Evolutionary conservation across 2,797 vertebrate species (phyloP), one percentile per base, ranked within the genome.

Genomic region (Bufotes viridis): DNA sequence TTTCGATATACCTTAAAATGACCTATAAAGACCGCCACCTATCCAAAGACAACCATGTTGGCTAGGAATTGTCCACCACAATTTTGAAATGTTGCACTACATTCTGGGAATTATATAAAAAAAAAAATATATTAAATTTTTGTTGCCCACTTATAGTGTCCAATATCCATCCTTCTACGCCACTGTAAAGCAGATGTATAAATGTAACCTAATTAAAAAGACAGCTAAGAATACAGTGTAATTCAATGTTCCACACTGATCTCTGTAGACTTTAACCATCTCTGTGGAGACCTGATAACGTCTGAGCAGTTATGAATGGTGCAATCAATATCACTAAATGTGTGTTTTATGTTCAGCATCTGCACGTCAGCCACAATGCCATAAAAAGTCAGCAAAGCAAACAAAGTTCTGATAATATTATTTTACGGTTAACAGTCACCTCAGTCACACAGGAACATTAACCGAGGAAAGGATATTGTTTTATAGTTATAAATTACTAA

Each of bases 241-340:
- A 74, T 29, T 75, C 20, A 10, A 2, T 49, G 8, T 74, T 49
- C 34, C 70, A 15, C 70, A 6, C 11, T 76, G 74, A 0, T 88
- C 26, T 58, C 49, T 53, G 69, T 42, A 76, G 60, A 65, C 53
- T 81, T 82, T 87, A 49, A 51, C 69, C 51, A 22, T 34, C 53
- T 49, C 11, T 67, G 63, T 18, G 29, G 57, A 34, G 51, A 75
- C 15, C 20, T 58, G 24, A 29, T 79, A 34, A 85, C 12, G 13
- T 29, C 17, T 63, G 20, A 76, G 72, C 42, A 29, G 26, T 42
- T 70, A 18, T 51, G 70, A 60, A 76, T 74, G n/a, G 69, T 74
- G 51, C 75, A 81, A 72, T 81, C 78, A 82, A 76, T 82, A 82
- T 75, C 55, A 24, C n/a, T 70, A 57, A 86, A 69, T 82, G 34